These are phyloP conservation scores for Etheostoma cragini DNA, from an alignment of 2,113 vertebrate genomes.

Conservation along the genomic window DNA sequence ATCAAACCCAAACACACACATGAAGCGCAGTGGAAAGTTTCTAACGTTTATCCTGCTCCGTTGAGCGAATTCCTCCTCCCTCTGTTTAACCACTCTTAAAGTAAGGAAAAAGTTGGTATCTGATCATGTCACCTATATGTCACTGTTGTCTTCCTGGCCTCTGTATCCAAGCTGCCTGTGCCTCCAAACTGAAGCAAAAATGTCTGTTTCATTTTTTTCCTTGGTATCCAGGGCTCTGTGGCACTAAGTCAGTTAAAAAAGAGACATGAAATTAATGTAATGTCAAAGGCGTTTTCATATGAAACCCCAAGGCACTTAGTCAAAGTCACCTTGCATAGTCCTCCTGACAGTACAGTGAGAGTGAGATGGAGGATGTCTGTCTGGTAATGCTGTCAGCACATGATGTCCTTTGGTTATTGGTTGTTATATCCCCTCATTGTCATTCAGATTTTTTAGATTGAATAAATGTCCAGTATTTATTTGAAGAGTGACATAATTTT, in stretches of 20 bases:
- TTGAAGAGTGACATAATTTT: slow-evolving; percentile 47
- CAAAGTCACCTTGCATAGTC: slow-evolving; percentile 85
- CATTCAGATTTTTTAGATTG: slow-evolving; percentile 57
- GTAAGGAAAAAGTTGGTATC: slow-evolving; percentile 54
- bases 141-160: slow-evolving; percentile 61
- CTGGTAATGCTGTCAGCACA: slow-evolving; percentile 70
- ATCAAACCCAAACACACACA: slow-evolving; percentile 49
- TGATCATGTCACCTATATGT: slow-evolving; percentile 59
- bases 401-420: slow-evolving; percentile 70
- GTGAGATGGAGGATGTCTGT: slow-evolving; percentile 81
- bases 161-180: slow-evolving; percentile 25
- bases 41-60: slow-evolving; percentile 51
- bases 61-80: slow-evolving; percentile 34
- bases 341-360: slow-evolving; percentile 78
- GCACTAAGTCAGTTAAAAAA: slow-evolving; percentile 77
- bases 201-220: slow-evolving; percentile 40
- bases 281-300: slow-evolving; percentile 79
- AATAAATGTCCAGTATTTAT: slow-evolving; percentile 51
- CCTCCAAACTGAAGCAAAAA: slow-evolving; percentile 57
- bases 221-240: slow-evolving; percentile 60
- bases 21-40: slow-evolving; percentile 61
- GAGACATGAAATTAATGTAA: slow-evolving; percentile 83
- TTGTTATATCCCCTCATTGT: slow-evolving; percentile 62
- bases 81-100: slow-evolving; percentile 49
- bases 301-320: slow-evolving; percentile 82